phyloP scores from a whole-genome alignment of 23 tunicate species.

The Botrylloides violaceus region DNA sequence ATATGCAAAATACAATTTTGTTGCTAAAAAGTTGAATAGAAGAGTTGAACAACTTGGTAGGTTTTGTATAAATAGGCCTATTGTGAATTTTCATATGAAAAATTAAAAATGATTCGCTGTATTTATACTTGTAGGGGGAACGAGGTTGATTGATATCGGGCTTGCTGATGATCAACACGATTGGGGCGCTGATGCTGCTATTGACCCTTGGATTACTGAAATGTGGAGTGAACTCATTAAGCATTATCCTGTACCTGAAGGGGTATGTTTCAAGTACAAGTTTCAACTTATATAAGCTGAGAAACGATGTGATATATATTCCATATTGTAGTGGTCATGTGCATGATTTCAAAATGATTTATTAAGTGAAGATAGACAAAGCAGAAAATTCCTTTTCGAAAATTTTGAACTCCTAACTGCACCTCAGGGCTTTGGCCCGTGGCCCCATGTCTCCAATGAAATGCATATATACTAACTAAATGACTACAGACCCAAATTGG shows the following conservation, averaged over 20 bases:
- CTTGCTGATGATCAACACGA: conserved; percentile 97
- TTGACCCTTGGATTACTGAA: conserved; percentile 58
- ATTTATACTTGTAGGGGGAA: conserved; percentile 35
- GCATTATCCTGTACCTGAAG: conserved; percentile 29
- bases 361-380: too few species aligned
- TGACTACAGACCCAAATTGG: too few species aligned
- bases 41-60: conserved; percentile 59
- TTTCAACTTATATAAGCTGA: not conserved
- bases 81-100: not conserved
- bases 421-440: too few species aligned
- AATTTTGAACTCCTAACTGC: too few species aligned
- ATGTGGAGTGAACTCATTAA: conserved; percentile 48
- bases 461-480: too few species aligned
- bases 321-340: too few species aligned
- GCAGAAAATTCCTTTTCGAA: too few species aligned
- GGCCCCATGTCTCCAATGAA: too few species aligned
- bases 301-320: not conserved
- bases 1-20: conserved; percentile 78
- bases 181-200: conserved; percentile 89
- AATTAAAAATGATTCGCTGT: not conserved
- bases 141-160: conserved; percentile 42
- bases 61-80: not conserved
- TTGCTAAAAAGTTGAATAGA: conserved; percentile 62
- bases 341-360: too few species aligned
- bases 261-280: conserved; percentile 7